Conservation (phyloP, 1,140 invertebrate genomes). For the Hypsibius dujardini region DNA sequence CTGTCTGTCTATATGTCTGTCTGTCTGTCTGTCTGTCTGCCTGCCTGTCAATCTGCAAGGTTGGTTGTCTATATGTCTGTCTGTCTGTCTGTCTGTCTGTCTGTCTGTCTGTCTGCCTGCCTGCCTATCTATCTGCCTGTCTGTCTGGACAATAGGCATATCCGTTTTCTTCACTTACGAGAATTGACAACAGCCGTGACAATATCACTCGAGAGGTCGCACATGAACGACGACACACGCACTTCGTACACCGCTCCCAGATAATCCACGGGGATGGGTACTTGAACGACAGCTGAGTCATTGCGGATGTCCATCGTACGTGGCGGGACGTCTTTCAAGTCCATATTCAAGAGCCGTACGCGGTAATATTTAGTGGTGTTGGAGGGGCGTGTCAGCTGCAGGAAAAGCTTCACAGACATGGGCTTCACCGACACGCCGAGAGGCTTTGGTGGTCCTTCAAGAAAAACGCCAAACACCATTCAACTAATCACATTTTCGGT, state of each 20-base stretch:
- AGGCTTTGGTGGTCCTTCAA: constrained; percentile 1
- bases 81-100: too few species aligned
- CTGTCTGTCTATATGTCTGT: too few species aligned
- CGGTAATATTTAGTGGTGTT: constrained; percentile 15
- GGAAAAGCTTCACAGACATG: background rate
- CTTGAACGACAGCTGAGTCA: constrained; percentile 20
- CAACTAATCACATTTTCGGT: too few species aligned
- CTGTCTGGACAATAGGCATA: too few species aligned
- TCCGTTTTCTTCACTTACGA: background rate
- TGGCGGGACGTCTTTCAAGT: background rate
- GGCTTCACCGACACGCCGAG: background rate
- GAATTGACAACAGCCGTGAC: background rate
- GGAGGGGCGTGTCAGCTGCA: background rate
- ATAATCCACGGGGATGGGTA: constrained; percentile 18
- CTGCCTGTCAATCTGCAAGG: too few species aligned
- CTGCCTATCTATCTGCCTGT: too few species aligned
- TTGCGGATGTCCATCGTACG: background rate
- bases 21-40: too few species aligned
- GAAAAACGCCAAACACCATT: background rate
- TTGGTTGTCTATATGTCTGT: too few species aligned
- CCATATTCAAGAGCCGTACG: background rate
- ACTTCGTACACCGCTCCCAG: constrained; percentile 15
- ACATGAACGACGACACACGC: background rate
- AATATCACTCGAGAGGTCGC: background rate
- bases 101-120: too few species aligned